A percentile compares a stretch with the other conserved stretches of the same genome.
Conservation (phyloP, 2,888 invertebrate genomes). For the Chrysodeixis includens region DNA sequence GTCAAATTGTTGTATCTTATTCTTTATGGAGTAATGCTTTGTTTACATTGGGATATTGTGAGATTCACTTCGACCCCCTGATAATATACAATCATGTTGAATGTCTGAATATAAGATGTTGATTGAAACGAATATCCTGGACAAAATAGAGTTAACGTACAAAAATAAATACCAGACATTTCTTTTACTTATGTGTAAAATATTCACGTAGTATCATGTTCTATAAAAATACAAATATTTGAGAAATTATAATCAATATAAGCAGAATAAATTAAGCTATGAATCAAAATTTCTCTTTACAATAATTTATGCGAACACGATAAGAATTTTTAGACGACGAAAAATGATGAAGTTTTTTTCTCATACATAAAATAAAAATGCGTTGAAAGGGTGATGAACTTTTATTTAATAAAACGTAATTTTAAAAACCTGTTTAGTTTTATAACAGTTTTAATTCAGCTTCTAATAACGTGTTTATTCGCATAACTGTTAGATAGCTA, state of each 20-base stretch:
- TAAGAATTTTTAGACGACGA: not conserved
- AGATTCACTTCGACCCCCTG: too few relatives aligned
- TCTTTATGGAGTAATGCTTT: not conserved
- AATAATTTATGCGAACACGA: not conserved
- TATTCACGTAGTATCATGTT: not conserved
- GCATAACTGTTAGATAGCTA: constrained; percentile 48
- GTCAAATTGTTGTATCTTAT: not conserved
- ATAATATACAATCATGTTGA: too few relatives aligned
- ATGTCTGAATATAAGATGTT: too few relatives aligned
- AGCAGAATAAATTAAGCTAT: not conserved
- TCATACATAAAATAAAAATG: not conserved
- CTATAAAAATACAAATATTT: too few relatives aligned
- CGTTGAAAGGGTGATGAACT: constrained; percentile 38
- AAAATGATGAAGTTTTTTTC: not conserved
- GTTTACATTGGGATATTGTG: too few relatives aligned
- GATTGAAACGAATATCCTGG: too few relatives aligned
- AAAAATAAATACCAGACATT: too few relatives aligned
- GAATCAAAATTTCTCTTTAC: not conserved
- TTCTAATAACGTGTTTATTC: constrained; percentile 29
- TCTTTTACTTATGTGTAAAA: too few relatives aligned
- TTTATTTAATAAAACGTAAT: constrained; percentile 42
- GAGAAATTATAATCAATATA: not conserved
- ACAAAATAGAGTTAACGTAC: too few relatives aligned
- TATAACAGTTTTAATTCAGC: constrained; percentile 35
- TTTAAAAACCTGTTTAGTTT: constrained; percentile 39